Base-by-base conservation (phyloP, 2,797 vertebrate species). In the Epinephelus awoara region DNA sequence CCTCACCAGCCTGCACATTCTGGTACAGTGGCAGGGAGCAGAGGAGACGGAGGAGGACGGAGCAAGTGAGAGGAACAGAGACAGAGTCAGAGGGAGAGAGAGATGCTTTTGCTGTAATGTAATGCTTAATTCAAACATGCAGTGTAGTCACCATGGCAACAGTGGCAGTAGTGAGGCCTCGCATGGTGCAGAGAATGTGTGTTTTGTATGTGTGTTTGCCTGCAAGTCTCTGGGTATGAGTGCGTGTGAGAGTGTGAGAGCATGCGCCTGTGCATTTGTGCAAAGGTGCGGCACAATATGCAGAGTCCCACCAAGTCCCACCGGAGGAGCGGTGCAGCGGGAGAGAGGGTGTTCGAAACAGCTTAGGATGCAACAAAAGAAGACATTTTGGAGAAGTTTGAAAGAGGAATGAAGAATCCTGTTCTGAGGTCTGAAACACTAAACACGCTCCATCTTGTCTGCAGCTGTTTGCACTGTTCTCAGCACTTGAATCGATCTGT, bases 71-170 rank as follows among this genome's bases (percentile, higher is more conserved):
- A 89, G 77, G 51, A 80, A 81, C 47, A 89, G 86, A 88, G 84
- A 69, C 70, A 83, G 80, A 83, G 80, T 13, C n/a, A 74, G 66
- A 84, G 72, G 49, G 65, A 77, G 85, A 90, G 85, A 80, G 92
- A 83, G 87, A 90, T 86, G 93, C 89, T 91, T 89, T 93, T 91
- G 90, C 95, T 91, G 93, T 92, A 95, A 93, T 95, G 92, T 90
- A 95, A 95, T 94, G 93, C 95, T 94, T 94, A 93, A 95, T 95
- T 96, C 94, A 95, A 95, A 96, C 94, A 91, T 95, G 95, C 93
- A 95, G 93, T 93, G 93, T 93, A 92, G 96, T 96, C 94, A 92
- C 95, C 94, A 96, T 96, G 94, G 95, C 86, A 95, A 96, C 96
- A 85, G 89, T 91, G 94, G 93, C 93, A 95, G 94, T 90, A 95